A percentile compares a stretch with the other conserved stretches of the same genome.
These are phyloP conservation scores for Channallabes apus DNA, from an alignment of 2,797 vertebrate genomes.

Conservation along the genomic window DNA sequence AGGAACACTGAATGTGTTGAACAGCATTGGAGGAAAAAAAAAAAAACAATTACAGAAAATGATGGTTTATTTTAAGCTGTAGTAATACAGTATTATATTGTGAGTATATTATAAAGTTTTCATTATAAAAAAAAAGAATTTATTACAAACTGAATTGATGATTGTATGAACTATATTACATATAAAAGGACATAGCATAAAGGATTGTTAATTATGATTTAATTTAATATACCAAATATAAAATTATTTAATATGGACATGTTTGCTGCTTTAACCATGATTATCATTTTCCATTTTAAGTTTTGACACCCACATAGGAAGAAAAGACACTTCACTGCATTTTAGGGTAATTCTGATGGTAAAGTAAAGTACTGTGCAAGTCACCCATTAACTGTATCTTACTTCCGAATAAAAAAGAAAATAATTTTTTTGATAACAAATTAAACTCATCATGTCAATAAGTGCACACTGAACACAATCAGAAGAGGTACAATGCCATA, in stretches of 20 bases:
- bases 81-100: not conserved
- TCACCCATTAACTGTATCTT: not conserved
- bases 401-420: not conserved
- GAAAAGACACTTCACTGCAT: not conserved
- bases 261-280: too few species aligned
- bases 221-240: not conserved
- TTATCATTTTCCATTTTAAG: not conserved
- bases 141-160: not conserved
- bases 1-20: too few species aligned
- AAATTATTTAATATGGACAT: not conserved
- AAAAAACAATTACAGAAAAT: not conserved
- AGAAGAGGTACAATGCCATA: not conserved
- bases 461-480: not conserved
- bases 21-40: too few species aligned
- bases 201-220: not conserved
- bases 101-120: not conserved
- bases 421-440: not conserved
- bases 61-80: not conserved
- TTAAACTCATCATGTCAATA: not conserved
- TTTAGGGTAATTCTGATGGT: not conserved
- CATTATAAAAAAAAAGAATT: too few species aligned
- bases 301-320: not conserved
- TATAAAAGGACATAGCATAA: not conserved
- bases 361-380: not conserved
- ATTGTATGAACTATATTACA: not conserved